Conservation (phyloP, 1,140 invertebrate species). For the Philopotamus ludificatus region DNA sequence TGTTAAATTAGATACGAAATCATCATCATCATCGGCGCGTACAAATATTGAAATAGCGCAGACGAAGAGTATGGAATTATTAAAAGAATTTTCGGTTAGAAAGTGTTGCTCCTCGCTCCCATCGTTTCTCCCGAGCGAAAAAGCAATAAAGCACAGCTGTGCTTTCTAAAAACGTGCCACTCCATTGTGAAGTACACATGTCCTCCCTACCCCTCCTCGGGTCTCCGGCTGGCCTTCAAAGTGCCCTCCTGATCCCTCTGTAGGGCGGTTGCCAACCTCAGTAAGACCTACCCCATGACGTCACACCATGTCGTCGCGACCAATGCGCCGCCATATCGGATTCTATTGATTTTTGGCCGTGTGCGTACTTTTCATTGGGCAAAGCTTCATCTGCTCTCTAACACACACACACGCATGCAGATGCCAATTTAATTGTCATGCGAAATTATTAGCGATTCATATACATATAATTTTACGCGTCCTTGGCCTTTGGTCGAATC, state of each 20-base stretch:
- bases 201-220: neutral
- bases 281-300: constrained; percentile 22
- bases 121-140: too few species aligned
- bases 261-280: constrained; percentile 2
- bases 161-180: neutral
- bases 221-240: neutral
- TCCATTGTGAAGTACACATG: neutral
- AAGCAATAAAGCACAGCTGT: neutral
- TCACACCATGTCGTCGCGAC: constrained; percentile 6
- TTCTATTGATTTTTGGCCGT: constrained; percentile 10
- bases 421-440: too few species aligned
- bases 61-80: too few species aligned
- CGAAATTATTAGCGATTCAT: too few species aligned
- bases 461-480: too few species aligned
- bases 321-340: constrained; percentile 2
- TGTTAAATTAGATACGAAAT: too few species aligned
- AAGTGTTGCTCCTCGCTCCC: too few species aligned
- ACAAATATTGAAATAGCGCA: too few species aligned
- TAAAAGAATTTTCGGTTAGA: too few species aligned
- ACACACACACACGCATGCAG: too few species aligned
- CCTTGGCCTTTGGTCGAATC: too few species aligned
- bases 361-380: neutral
- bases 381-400: neutral
- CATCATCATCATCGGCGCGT: too few species aligned
- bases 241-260: neutral